Evolutionary conservation across 2,888 invertebrate genomes (phyloP).

Genomic region (Lysandra coridon): DNA sequence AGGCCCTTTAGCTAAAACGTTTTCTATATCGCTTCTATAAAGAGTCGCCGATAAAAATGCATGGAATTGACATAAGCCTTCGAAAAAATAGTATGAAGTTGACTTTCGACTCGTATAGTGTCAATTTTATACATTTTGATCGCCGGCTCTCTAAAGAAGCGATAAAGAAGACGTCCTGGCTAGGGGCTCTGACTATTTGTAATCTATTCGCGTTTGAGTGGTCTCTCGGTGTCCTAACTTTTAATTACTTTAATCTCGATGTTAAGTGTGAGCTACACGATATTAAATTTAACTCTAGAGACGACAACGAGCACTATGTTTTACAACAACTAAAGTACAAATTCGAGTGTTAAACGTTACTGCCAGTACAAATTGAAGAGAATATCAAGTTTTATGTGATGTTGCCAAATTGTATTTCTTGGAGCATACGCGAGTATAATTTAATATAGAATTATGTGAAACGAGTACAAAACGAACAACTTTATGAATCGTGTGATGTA

Average conservation of each 20-base stretch:
- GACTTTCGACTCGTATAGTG: too few species aligned
- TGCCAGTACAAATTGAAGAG: conserved; percentile 79
- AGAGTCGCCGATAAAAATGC: too few species aligned
- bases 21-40: too few species aligned
- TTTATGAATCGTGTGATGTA: conserved; percentile 42
- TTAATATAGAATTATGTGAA: conserved; percentile 66
- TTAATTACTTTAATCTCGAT: conserved; percentile 58
- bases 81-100: too few species aligned
- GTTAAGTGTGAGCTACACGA: conserved; percentile 57
- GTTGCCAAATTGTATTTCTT: conserved; percentile 77
- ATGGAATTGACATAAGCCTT: too few species aligned
- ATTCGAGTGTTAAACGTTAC: conserved; percentile 74
- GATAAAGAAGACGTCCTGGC: too few species aligned
- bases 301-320: conserved; percentile 69
- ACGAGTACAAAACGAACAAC: conserved; percentile 63
- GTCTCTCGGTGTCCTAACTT: conserved; percentile 59
- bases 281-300: conserved; percentile 38
- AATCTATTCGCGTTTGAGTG: conserved; percentile 49
- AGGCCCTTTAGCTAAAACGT: too few species aligned
- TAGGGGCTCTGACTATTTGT: background rate
- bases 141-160: too few species aligned
- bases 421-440: conserved; percentile 66
- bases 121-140: too few species aligned
- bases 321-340: conserved; percentile 76
- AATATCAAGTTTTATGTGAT: conserved; percentile 69